These are phyloP conservation scores for Benthosema pterotum DNA, from an alignment of 2,797 vertebrate species.

Conservation along the genomic window DNA sequence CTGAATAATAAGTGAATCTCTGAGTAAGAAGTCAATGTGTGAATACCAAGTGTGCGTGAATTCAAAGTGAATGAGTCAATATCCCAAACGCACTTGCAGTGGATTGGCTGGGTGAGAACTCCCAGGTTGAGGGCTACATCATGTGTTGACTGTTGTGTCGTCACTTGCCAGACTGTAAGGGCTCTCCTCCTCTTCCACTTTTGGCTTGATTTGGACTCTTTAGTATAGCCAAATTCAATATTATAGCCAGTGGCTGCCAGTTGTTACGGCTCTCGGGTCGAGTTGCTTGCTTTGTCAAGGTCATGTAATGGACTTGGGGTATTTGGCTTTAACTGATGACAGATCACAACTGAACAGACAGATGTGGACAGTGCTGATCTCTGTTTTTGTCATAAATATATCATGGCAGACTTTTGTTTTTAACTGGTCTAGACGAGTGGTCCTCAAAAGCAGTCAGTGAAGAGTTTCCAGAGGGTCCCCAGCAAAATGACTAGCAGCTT, in stretches of 20 bases:
- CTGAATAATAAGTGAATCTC: too few species aligned
- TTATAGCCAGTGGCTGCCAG: background rate
- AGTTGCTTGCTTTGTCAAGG: background rate
- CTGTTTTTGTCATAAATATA: conserved; percentile 8
- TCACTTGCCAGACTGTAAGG: background rate
- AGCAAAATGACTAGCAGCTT: too few species aligned
- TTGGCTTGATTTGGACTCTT: background rate
- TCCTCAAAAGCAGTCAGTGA: too few species aligned
- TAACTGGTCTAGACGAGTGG: too few species aligned
- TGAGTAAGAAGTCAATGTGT: too few species aligned
- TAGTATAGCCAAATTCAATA: background rate
- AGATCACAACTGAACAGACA: conserved; percentile 9
- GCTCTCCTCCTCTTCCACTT: background rate
- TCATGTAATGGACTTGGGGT: background rate
- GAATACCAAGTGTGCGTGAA: too few species aligned
- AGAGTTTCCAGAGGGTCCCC: too few species aligned
- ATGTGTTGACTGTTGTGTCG: too few species aligned
- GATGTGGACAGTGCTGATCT: background rate
- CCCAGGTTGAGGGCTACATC: too few species aligned
- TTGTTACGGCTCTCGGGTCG: background rate
- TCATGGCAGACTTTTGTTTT: conserved; percentile 2
- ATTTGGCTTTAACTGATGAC: background rate
- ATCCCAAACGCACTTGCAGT: too few species aligned
- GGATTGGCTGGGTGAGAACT: too few species aligned
- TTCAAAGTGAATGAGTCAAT: too few species aligned